Evolutionary conservation across 2,113 vertebrate genomes (phyloP).

Genomic region (Nibea albiflora): DNA sequence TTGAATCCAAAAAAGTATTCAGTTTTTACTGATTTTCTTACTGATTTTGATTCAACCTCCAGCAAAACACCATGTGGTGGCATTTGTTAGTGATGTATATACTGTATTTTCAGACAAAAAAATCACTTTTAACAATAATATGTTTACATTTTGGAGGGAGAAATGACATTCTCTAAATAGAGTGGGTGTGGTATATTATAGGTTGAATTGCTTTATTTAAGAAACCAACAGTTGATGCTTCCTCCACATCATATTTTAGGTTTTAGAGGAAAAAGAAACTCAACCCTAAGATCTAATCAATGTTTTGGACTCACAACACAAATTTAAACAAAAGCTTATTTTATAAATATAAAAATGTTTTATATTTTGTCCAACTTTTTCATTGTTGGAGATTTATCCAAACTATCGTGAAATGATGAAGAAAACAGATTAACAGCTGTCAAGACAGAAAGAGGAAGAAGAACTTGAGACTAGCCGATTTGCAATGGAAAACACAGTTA

Average conservation of each 20-base stretch:
- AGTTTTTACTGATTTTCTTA: too few species aligned
- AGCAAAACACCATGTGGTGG: background rate
- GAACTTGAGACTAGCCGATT: background rate
- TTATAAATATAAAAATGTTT: too few species aligned
- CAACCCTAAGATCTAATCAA: background rate
- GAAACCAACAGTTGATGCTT: too few species aligned
- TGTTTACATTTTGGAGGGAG: background rate
- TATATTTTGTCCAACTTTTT: too few species aligned
- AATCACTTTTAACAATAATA: background rate
- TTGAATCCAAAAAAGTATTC: background rate
- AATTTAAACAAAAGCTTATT: background rate
- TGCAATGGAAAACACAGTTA: background rate
- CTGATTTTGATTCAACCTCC: background rate
- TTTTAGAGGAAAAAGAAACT: background rate
- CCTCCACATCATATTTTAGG: background rate
- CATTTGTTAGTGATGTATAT: background rate
- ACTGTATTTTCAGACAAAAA: background rate
- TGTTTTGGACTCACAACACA: background rate
- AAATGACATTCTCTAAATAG: background rate
- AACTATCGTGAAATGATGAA: background rate
- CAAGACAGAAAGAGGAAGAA: conserved; percentile 8
- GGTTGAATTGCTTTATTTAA: too few species aligned
- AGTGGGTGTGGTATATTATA: too few species aligned
- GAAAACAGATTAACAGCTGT: background rate
- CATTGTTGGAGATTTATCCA: background rate